These are phyloP conservation scores for Riptortus pedestris DNA, from an alignment of 1,140 invertebrate genomes.

Conservation along the genomic window DNA sequence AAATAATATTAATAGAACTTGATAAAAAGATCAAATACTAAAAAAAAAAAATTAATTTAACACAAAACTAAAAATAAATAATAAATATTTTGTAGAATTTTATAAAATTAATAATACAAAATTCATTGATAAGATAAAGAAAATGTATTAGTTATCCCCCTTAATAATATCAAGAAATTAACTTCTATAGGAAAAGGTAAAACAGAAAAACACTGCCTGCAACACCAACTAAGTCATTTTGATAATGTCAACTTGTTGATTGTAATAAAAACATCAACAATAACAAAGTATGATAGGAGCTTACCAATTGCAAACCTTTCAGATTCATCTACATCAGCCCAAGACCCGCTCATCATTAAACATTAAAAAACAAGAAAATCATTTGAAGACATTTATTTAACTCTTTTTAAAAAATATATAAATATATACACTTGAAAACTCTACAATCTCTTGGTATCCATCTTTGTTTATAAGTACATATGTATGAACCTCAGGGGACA, in stretches of 20 bases:
- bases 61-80: background rate
- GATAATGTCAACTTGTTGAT: background rate
- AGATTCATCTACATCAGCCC: background rate
- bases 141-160: background rate
- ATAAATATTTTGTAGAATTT: too few species aligned
- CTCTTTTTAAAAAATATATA: background rate
- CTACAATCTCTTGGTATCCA: background rate
- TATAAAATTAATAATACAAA: background rate
- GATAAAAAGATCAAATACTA: slow-evolving; percentile 1
- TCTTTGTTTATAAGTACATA: slow-evolving; percentile 24
- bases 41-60: slow-evolving; percentile 12
- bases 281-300: background rate
- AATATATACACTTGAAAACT: background rate
- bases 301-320: slow-evolving; percentile 28
- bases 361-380: background rate
- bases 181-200: too few species aligned
- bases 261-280: background rate
- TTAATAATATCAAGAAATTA: background rate
- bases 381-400: background rate
- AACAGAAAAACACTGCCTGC: background rate
- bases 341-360: slow-evolving; percentile 10
- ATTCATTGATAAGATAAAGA: background rate
- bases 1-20: too few species aligned
- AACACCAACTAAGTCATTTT: background rate
- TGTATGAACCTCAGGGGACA: too few species aligned